Percentiles rank a stretch among this genome's conserved stretches.
Evolutionary conservation across 2,888 invertebrate species (phyloP).

Genomic region (Latrodectus elegans): DNA sequence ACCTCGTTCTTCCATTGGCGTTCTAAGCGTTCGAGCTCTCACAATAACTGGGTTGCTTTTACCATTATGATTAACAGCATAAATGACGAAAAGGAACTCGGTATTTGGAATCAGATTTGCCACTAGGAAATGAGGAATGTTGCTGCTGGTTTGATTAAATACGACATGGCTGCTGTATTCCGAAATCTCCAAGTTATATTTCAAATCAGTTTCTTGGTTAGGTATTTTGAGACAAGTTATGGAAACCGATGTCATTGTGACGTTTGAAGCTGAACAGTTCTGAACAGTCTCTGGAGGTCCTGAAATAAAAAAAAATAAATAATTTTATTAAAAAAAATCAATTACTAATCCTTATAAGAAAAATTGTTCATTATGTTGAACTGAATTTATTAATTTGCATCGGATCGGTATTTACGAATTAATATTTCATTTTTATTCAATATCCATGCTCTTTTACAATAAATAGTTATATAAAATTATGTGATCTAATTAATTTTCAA

Average conservation of each 20-base stretch:
- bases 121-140: conserved; percentile 33
- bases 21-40: conserved; percentile 9
- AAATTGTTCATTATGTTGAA: no score
- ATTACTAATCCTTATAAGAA: no score
- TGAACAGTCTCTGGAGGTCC: conserved; percentile 70
- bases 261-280: conserved; percentile 70
- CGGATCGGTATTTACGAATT: no score
- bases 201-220: conserved; percentile 26
- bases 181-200: conserved; percentile 57
- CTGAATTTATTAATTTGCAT: no score
- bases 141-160: conserved; percentile 25
- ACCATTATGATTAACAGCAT: conserved; percentile 52
- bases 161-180: conserved; percentile 33
- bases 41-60: conserved; percentile 45
- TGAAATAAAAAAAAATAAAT: conserved; percentile 10
- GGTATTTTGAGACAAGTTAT: conserved; percentile 67
- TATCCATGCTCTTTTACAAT: no score
- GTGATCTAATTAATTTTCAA: no score
- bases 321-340: not conserved
- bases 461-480: no score
- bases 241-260: conserved; percentile 67
- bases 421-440: no score
- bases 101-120: conserved; percentile 16
- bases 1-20: conserved; percentile 62
- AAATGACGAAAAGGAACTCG: conserved; percentile 47